Evolutionary conservation across 2,888 invertebrate genomes (phyloP).

Genomic region (Eupithecia pulchellata): DNA sequence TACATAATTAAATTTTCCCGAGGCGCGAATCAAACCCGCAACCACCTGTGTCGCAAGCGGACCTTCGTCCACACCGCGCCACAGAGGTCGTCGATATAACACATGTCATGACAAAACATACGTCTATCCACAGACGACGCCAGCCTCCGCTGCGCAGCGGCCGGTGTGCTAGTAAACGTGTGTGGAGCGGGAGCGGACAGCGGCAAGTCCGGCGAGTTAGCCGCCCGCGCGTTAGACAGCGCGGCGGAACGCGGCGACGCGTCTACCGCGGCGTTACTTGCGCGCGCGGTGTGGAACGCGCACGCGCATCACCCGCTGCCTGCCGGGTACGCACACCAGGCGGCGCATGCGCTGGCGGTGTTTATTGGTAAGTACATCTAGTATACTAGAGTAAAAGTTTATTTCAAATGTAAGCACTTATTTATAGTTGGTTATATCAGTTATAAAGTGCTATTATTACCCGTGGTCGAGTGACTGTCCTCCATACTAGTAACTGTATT

Average conservation of each 20-base stretch:
- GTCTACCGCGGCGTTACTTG: constrained; percentile 59
- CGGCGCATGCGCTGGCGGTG: constrained; percentile 82
- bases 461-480: no score
- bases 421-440: no score
- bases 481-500: no score
- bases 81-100: no score
- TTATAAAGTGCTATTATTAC: no score
- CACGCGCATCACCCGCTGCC: constrained; percentile 64
- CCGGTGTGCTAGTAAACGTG: constrained; percentile 93
- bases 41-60: no score
- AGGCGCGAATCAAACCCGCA: no score
- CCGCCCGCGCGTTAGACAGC: constrained; percentile 75
- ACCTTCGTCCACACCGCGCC: no score
- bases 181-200: constrained; percentile 67
- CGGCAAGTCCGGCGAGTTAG: constrained; percentile 63
- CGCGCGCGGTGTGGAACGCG: constrained; percentile 64
- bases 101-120: no score
- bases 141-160: constrained; percentile 90
- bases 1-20: no score
- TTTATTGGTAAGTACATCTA: constrained; percentile 87
- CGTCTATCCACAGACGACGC: constrained; percentile 79
- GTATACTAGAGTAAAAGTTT: no score
- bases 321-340: constrained; percentile 55
- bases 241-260: constrained; percentile 57
- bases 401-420: no score